Conservation (phyloP, 92 coral and sea anemone genomes). For the Zoanthus gigantus region DNA sequence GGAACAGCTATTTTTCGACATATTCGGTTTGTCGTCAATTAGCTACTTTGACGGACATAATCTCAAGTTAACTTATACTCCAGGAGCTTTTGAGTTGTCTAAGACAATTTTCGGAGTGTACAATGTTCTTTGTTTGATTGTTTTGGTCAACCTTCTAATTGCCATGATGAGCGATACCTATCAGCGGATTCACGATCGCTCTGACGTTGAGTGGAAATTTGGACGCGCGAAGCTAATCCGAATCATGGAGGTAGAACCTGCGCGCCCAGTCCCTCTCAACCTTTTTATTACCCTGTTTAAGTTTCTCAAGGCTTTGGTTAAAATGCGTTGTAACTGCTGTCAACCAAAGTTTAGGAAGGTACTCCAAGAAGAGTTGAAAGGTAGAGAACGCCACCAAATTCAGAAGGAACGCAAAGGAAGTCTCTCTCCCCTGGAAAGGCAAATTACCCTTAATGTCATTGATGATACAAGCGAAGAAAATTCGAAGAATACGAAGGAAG, state of each 20-base stretch:
- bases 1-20: slow-evolving; percentile 77
- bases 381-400: neutral
- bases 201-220: slow-evolving; percentile 97
- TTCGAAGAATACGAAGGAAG: slow-evolving; percentile 33
- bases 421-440: slow-evolving; percentile 10
- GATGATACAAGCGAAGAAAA: slow-evolving; percentile 33
- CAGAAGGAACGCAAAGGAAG: neutral
- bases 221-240: slow-evolving; percentile 94
- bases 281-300: slow-evolving; percentile 77
- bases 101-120: slow-evolving; percentile 88
- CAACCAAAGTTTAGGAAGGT: slow-evolving; percentile 65
- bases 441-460: slow-evolving; percentile 2
- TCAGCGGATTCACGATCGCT: slow-evolving; percentile 89
- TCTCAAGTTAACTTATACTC: neutral
- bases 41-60: slow-evolving; percentile 43
- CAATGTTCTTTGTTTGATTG: slow-evolving; percentile 83
- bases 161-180: slow-evolving; percentile 99
- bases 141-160: slow-evolving; percentile 87
- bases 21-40: slow-evolving; percentile 81
- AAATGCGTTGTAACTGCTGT: slow-evolving; percentile 82
- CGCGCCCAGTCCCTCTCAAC: slow-evolving; percentile 91
- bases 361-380: slow-evolving; percentile 57
- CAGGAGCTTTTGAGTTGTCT: slow-evolving; percentile 55
- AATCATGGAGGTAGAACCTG: slow-evolving; percentile 89
- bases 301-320: slow-evolving; percentile 62